Base-by-base conservation (phyloP, 2,113 vertebrate species). In the Misgurnus anguillicaudatus region DNA sequence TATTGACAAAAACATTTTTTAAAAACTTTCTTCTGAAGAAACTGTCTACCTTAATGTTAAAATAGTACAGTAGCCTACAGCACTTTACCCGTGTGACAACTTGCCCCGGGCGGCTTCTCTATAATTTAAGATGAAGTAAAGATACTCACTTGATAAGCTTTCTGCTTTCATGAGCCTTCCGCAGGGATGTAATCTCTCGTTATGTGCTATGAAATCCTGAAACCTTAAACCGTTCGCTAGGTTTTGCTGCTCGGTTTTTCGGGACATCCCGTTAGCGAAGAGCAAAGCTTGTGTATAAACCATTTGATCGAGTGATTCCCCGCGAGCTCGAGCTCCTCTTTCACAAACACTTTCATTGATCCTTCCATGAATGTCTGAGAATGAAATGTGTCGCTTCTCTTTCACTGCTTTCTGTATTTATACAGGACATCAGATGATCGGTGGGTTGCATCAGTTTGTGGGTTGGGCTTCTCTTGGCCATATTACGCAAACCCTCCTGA, bases 251-350 rank as follows among this genome's bases (percentile, higher is more conserved):
- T 91, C 91, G 17, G 83, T 68, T 24, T 58, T 9, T 5, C 70
- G 71, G 1, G 84, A 39, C 41, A 81, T 16, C 31, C 85, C 82
- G 82, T 84, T 80, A 66, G 87, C 89, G 11, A 88, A 87, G 9
- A 88, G 85, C 39, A 89, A 31, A 72, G 90, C 90, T 66, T 90
- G 21, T 39, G 81, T 91, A 82, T 89, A 90, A 17, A 91, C 90
- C 92, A 93, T 93, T 70, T 60, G 45, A 36, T 61, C 42, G 11
- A 11, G 21, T 63, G 17, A 19, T 60, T 55, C 87, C 78, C 85
- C 88, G 70, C 58, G 36, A 21, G 75, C 0, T 41, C 73, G 13
- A 36, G 83, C 85, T 78, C 79, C 88, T 80, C 85, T 81, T 6
- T 84, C 82, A 2, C 10, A 0, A 64, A 78, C 17, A 3, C 13